Evolutionary conservation across 2,113 vertebrate genomes (phyloP), one percentile per base, ranked within the genome.

Genomic region (Grallaria varia): DNA sequence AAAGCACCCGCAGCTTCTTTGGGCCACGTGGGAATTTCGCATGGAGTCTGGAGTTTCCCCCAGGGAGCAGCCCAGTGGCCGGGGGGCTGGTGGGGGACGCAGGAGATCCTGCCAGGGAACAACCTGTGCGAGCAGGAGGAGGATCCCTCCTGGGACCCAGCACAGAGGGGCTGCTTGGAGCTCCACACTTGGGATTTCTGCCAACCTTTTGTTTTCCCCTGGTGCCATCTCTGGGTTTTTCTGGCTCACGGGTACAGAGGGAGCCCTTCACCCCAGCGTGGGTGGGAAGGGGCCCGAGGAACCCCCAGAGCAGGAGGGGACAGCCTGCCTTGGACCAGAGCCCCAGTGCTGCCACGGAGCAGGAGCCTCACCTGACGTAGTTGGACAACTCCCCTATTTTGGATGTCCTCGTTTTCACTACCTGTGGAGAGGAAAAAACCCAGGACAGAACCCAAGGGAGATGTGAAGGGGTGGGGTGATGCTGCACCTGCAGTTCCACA

Each of bases 341-440:
- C 58, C 53, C 44, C 72, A 11, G 30, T 4, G 78, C 49, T 74
- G 56, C 55, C 4, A 0, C 9, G 0, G 47, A 86, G 75, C 45
- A 84, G 24, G 49, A 91, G 50, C 76, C 97, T 98, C 97, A 99
- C 99, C 98, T 99, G 96, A 99, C 89, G 10, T 97, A 98, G 64
- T 97, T 96, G 35, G 96, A 97, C 44, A 99, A 78, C 62, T 96
- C 62, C 2, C 89, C 95, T 58, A 99, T 97, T 93, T 97, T 98
- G 85, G 98, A 98, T 16, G 98, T 99, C 96, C 98, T 98, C 45
- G 99, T 99, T 96, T 98, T 99, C 93, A 99, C 98, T 93, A 99
- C 27, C 99, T 99, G 95, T 28, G 88, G 97, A 56, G 87, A 76
- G 95, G 44, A 56, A 84, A 91, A 49, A 37, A 73, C 71, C 1